Conservation (phyloP, 2,888 invertebrate species). For the Cryptocephalus primarius region DNA sequence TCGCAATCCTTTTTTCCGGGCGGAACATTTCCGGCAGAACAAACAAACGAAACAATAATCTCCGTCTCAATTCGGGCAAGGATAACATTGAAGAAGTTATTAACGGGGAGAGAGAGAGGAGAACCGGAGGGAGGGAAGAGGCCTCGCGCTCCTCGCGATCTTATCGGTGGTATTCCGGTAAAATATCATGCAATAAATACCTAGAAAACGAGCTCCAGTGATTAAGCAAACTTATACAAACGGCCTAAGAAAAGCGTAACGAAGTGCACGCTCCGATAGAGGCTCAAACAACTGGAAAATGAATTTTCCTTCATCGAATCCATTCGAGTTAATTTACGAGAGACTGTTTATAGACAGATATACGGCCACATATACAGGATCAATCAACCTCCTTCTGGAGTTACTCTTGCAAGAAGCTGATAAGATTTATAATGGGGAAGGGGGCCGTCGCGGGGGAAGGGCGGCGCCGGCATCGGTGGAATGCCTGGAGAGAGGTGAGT, state of each 20-base stretch:
- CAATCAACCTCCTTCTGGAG: conserved; percentile 33
- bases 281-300: conserved; percentile 41
- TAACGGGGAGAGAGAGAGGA: conserved; percentile 3
- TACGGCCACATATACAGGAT: conserved; percentile 31
- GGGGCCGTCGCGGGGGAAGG: no score
- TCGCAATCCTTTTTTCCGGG: no score
- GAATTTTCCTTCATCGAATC: conserved; percentile 40
- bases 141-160: conserved; percentile 1
- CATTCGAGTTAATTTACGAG: conserved; percentile 39
- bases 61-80: conserved; percentile 7
- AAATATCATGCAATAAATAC: conserved; percentile 27
- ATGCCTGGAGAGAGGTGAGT: no score
- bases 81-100: conserved; percentile 9
- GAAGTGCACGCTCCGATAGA: conserved; percentile 35
- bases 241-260: conserved; percentile 30
- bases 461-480: no score
- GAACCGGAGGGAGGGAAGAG: no score
- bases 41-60: conserved; percentile 8
- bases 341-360: conserved; percentile 40
- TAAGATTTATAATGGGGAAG: conserved; percentile 33
- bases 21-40: no score
- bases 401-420: conserved; percentile 40
- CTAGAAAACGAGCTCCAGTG: conserved; percentile 26
- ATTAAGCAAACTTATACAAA: conserved; percentile 33
- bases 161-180: conserved; percentile 5